Base-by-base conservation (phyloP, 2,888 invertebrate species). In the Cerceris ruficornis region DNA sequence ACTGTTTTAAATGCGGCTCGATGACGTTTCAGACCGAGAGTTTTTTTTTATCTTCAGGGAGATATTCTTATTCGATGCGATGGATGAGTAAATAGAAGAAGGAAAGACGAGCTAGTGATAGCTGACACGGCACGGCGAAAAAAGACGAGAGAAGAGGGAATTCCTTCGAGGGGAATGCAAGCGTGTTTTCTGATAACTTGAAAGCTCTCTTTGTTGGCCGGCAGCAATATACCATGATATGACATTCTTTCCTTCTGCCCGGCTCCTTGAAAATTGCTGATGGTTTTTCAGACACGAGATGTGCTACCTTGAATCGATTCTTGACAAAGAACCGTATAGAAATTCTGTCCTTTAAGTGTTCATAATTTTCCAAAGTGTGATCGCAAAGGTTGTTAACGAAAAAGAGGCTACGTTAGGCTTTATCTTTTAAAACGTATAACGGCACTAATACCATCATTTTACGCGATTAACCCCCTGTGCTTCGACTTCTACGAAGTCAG, bases 171-270 rank as follows among this genome's bases (percentile, higher is more conserved):
- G 60, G 64, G 79, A 77, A 77, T 78, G 72, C 66, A 69, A 46
- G 52, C 62, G 62, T 67, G 62, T 77, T 64, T 72, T 66, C 75
- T 75, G 76, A 75, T 73, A 70, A 70, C 75, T 58, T 69, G 71
- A 81, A 78, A 74, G 70, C 73, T 62, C 50, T 72, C 70, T 76
- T 78, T 82, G 78, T 81, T 74, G 78, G 75, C 52, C 58, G 64
- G 49, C 67, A 65, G 81, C 78, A 73, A 74, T 81, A 71, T 78
- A 76, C 71, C 77, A 67, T 77, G 71, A 81, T 74, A 71, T 75
- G 77, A 77, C 72, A 70, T 77, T 80, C 74, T 68, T 77, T 70
- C 61, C 77, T 52, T 62, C 13, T 46, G 59, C 14, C 43, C 15
- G 55, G 54, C 54, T 64, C 64, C 67, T 67, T 74, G 75, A 75